Conservation (phyloP, 2,797 vertebrate species). For the Balearica regulorum region DNA sequence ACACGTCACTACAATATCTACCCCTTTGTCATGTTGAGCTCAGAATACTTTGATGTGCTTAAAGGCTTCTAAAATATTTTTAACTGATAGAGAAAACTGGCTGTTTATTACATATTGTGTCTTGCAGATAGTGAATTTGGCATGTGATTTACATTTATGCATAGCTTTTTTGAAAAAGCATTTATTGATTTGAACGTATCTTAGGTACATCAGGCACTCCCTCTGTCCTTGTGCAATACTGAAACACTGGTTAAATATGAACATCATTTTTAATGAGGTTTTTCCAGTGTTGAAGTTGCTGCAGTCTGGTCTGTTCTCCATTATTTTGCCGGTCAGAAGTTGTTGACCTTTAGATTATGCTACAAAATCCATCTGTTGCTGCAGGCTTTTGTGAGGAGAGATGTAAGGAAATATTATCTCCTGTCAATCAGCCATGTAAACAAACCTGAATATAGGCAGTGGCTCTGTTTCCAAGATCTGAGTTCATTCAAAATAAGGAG, state of each 20-base stretch:
- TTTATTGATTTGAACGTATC: neutral
- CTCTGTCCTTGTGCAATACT: neutral
- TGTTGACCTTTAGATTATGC: constrained; percentile 43
- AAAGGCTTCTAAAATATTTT: neutral
- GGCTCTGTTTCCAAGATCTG: neutral
- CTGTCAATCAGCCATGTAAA: constrained; percentile 10
- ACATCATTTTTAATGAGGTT: constrained; percentile 6
- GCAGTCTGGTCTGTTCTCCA: neutral
- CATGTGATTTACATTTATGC: neutral
- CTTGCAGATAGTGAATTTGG: neutral
- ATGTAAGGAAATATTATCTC: constrained; percentile 32
- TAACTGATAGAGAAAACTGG: neutral
- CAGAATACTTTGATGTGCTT: neutral
- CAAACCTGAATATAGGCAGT: neutral
- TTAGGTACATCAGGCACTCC: neutral
- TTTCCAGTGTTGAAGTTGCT: neutral
- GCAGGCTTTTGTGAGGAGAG: neutral
- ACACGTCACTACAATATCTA: neutral
- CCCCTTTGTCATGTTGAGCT: neutral
- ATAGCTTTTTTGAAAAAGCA: neutral
- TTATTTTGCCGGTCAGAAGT: constrained; percentile 20
- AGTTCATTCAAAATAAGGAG: neutral
- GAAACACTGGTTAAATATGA: neutral
- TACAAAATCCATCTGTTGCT: constrained; percentile 52
- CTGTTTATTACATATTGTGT: neutral